These are phyloP conservation scores for Helicoverpa assulta DNA, from an alignment of 2,888 invertebrate species.

Conservation along the genomic window DNA sequence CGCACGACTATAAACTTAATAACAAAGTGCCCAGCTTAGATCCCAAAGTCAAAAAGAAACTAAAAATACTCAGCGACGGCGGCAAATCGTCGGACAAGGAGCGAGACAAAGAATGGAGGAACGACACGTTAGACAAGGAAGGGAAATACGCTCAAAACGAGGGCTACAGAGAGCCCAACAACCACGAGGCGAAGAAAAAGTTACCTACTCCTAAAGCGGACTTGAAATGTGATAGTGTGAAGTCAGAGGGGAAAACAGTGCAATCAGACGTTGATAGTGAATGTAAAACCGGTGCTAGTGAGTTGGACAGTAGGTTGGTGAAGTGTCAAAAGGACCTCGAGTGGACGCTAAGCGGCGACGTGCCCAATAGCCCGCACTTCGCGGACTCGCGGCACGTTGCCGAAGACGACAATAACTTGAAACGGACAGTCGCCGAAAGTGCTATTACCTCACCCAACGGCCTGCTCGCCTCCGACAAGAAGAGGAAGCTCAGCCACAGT, in stretches of 20 bases:
- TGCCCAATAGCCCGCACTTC: slow-evolving; percentile 50
- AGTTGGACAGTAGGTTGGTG: slow-evolving; percentile 80
- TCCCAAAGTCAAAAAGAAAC: slow-evolving; percentile 85
- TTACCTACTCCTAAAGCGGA: slow-evolving; percentile 82
- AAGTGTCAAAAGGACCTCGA: slow-evolving; percentile 82
- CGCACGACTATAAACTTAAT: slow-evolving; percentile 82
- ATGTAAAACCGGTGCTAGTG: slow-evolving; percentile 82
- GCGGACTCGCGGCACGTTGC: slow-evolving; percentile 58
- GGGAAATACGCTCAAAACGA: slow-evolving; percentile 88
- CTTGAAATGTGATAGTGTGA: slow-evolving; percentile 81
- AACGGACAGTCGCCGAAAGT: slow-evolving; percentile 87
- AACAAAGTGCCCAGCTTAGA: slow-evolving; percentile 81
- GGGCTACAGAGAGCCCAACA: slow-evolving; percentile 87
- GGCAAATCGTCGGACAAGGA: slow-evolving; percentile 79
- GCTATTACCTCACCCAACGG: slow-evolving; percentile 90
- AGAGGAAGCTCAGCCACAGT: slow-evolving; percentile 91
- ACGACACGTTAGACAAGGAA: slow-evolving; percentile 89
- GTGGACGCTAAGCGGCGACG: slow-evolving; percentile 83
- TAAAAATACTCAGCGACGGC: slow-evolving; percentile 78
- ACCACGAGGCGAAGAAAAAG: slow-evolving; percentile 86
- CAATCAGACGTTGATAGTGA: slow-evolving; percentile 80
- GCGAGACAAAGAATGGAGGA: slow-evolving; percentile 90
- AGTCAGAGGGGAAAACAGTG: slow-evolving; percentile 81
- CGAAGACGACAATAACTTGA: slow-evolving; percentile 73
- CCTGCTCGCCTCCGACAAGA: slow-evolving; percentile 91